Percentiles rank a stretch among this genome's conserved stretches.
Conservation (phyloP, 1,140 invertebrate species). For the Berghia stephanieae region DNA sequence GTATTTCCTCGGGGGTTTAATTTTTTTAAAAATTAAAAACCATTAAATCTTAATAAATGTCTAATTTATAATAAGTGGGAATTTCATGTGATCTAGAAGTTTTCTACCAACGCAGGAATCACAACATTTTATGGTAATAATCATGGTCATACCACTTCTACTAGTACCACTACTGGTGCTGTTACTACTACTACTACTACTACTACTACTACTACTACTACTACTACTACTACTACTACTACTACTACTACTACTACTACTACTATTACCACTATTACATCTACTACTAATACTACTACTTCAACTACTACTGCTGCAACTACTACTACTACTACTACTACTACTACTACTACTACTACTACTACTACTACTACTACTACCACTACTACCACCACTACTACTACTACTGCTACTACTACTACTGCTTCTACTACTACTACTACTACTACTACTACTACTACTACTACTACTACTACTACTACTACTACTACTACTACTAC, state of each 20-base stretch:
- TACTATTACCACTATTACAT: too few relatives aligned
- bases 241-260: constrained; percentile 1
- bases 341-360: too few relatives aligned
- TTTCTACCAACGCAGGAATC: neutral
- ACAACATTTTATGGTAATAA: neutral
- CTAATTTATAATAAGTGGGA: neutral
- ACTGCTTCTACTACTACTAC: too few relatives aligned
- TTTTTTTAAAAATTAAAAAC: neutral
- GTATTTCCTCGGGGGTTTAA: neutral
- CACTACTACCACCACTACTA: neutral
- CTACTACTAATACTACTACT: too few relatives aligned
- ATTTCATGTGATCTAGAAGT: too few relatives aligned
- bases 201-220: neutral
- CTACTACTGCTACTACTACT: too few relatives aligned
- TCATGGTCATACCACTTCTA: neutral
- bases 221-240: neutral
- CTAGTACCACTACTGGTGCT: neutral
- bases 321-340: neutral
- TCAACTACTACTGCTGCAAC: neutral
- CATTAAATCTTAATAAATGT: neutral
- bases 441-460: neutral
- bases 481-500: neutral
- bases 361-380: neutral
- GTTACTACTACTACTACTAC: constrained; percentile 2
- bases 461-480: neutral